Evolutionary conservation across 2,797 vertebrate species (phyloP).

Genomic region (Crocidura indochinensis): DNA sequence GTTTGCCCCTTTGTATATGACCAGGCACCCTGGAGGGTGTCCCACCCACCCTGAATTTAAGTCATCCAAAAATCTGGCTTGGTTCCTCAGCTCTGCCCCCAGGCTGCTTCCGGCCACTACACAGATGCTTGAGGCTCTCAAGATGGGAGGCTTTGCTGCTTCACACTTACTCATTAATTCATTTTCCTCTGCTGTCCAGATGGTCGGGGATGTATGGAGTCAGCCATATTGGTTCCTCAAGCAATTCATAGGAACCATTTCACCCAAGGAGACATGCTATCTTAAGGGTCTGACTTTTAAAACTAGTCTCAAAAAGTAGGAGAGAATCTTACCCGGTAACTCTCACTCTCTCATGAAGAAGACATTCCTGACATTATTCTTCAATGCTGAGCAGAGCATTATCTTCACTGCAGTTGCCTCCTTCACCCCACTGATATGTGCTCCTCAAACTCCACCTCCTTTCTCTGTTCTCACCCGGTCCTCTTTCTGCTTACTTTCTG

Average conservation of each 20-base stretch:
- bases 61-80: not conserved
- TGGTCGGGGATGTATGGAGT: accelerated
- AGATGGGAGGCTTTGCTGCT: no score
- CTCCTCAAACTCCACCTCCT: no score
- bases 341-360: no score
- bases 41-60: not conserved
- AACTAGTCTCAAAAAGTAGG: no score
- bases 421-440: no score
- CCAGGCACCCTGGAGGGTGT: not conserved
- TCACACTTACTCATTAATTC: accelerated
- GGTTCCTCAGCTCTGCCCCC: not conserved
- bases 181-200: not conserved
- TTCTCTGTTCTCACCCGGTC: no score
- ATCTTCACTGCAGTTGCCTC: accelerated
- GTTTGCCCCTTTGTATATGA: not conserved
- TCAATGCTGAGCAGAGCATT: not conserved
- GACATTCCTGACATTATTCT: no score
- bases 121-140: not conserved
- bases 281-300: no score
- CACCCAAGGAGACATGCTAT: not conserved
- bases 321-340: no score
- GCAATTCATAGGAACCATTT: not conserved
- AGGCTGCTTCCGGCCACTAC: accelerated
- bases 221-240: not conserved
- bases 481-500: not conserved